Percentiles rank a stretch among this genome's conserved stretches.
Conservation (phyloP, 2,113 vertebrate genomes). For the Forbesichthys papilliferus region DNA sequence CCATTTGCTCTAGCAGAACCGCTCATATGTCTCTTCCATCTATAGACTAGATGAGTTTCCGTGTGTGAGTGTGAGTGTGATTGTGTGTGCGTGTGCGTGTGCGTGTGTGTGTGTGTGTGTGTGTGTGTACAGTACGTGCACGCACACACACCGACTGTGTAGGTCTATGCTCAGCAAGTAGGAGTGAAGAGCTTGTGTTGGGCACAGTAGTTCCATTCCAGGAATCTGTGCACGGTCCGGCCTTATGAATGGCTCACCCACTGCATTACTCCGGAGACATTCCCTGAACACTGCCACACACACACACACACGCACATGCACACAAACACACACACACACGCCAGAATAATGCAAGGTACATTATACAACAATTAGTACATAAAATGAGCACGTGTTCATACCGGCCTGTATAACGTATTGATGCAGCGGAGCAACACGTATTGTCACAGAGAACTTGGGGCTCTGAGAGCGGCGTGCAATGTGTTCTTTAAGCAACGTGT, state of each 20-base stretch:
- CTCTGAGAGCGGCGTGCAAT: conserved; percentile 10
- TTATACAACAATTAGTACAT: conserved; percentile 24
- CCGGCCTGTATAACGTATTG: conserved; percentile 33
- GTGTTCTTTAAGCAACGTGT: conserved; percentile 38
- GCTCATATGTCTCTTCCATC: conserved; percentile 44
- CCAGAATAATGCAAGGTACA: conserved; percentile 29
- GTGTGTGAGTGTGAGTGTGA: not conserved
- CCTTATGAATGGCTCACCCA: conserved; percentile 68
- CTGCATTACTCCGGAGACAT: conserved; percentile 70
- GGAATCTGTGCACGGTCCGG: conserved; percentile 67
- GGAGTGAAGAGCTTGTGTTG: conserved; percentile 66
- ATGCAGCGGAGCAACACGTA: conserved; percentile 34
- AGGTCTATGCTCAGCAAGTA: conserved; percentile 50
- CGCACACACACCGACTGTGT: conserved; percentile 1
- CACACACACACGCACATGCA: conserved; percentile 9
- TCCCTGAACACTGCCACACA: conserved; percentile 49
- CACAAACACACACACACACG: not conserved
- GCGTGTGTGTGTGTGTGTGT: not conserved
- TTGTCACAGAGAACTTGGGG: conserved; percentile 22
- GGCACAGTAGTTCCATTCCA: conserved; percentile 75
- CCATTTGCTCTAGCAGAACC: conserved; percentile 13
- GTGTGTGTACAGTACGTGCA: not conserved
- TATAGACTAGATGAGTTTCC: no score
- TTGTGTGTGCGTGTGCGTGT: not conserved
- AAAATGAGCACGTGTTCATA: conserved; percentile 15